A percentile compares a stretch with the other conserved stretches of the same genome.
Evolutionary conservation across 2,797 vertebrate genomes (phyloP).

Genomic region (Catharus ustulatus): DNA sequence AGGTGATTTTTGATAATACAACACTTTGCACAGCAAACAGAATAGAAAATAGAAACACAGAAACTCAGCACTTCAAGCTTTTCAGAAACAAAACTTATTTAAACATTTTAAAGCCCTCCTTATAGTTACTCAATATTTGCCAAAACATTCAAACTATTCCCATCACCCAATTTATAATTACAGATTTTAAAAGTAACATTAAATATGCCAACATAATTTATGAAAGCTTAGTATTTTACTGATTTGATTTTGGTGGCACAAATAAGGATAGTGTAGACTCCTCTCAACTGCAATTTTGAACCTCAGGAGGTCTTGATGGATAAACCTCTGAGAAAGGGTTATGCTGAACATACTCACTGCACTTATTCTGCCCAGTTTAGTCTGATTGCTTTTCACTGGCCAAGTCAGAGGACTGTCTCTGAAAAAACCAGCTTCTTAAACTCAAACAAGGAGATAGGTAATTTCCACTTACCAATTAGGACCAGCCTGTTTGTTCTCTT

Average conservation of each 20-base stretch:
- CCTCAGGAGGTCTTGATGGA: neutral
- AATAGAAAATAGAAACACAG: neutral
- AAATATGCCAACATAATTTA: neutral
- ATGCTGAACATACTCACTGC: neutral
- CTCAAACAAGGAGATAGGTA: accelerated
- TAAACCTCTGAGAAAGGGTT: neutral
- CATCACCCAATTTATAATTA: neutral
- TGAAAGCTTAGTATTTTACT: neutral
- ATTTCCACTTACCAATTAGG: conserved; percentile 86
- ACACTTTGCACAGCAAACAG: neutral
- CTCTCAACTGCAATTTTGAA: neutral
- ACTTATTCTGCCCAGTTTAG: neutral
- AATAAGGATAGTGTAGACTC: neutral
- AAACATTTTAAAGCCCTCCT: neutral
- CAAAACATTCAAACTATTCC: neutral
- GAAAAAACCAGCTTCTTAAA: neutral
- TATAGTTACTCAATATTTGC: neutral
- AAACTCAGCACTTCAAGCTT: neutral
- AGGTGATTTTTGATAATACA: neutral
- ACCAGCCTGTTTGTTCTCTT: conserved; percentile 87
- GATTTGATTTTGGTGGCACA: neutral
- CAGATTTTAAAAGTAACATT: neutral
- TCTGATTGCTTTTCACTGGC: neutral
- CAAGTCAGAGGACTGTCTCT: neutral
- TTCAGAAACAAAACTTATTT: neutral